Percentiles rank a stretch among this genome's conserved stretches.
phyloP scores from a whole-genome alignment of 2,888 invertebrate species.

The Romanomermis culicivorax region DNA sequence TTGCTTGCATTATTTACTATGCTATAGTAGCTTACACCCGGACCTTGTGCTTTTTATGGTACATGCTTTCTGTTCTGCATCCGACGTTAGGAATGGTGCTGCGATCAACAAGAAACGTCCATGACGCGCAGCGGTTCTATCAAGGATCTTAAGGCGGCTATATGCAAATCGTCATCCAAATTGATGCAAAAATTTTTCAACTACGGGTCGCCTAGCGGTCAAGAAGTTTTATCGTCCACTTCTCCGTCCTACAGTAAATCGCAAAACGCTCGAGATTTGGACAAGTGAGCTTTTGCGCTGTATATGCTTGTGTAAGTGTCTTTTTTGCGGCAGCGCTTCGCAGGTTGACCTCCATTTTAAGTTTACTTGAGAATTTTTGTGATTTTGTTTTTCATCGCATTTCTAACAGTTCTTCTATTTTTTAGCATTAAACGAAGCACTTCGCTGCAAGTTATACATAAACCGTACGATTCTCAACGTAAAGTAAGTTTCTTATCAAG shows the following conservation, averaged over 20 bases:
- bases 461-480: neutral
- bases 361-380: neutral
- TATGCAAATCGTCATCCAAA: neutral
- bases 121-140: neutral
- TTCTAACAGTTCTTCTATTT: neutral
- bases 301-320: no score
- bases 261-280: no score
- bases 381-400: no score
- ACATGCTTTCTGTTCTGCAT: neutral
- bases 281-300: no score
- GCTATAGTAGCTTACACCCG: no score
- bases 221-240: no score
- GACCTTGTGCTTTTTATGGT: neutral
- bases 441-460: neutral
- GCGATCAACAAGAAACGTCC: neutral
- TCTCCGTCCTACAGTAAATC: no score
- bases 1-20: neutral
- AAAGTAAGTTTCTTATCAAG: no score
- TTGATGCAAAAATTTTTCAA: neutral
- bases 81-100: no score
- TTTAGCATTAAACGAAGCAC: slow-evolving; percentile 1
- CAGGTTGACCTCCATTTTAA: neutral
- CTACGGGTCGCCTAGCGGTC: no score
- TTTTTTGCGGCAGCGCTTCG: no score
- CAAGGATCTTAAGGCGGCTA: neutral